Conservation (phyloP, 2,113 vertebrate species). For the Colistium nudipinnis region DNA sequence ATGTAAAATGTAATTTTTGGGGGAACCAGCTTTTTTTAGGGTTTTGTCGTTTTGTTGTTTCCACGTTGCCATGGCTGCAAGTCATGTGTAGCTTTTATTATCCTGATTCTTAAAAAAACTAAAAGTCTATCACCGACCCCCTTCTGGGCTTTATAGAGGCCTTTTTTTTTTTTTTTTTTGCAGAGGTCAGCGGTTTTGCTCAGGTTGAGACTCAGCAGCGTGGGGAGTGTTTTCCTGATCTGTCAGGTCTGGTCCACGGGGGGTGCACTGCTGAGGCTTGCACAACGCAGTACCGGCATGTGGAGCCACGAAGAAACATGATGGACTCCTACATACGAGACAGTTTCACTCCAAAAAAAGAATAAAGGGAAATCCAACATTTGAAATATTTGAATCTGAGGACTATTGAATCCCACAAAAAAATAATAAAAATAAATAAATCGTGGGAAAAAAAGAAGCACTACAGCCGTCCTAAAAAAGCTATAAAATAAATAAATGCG, state of each 20-base stretch:
- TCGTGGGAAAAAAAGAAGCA: too few relatives aligned
- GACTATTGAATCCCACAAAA: neutral
- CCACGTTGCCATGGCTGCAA: too few relatives aligned
- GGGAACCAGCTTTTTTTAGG: too few relatives aligned
- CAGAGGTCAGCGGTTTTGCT: conserved; percentile 2
- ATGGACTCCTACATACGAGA: conserved; percentile 38
- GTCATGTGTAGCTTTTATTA: too few relatives aligned
- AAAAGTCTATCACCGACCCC: too few relatives aligned
- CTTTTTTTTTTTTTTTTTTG: conserved; percentile 5
- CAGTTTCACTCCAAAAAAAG: conserved; percentile 15
- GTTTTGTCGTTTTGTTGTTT: too few relatives aligned
- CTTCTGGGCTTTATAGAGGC: neutral
- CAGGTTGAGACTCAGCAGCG: conserved; percentile 7
- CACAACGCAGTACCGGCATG: conserved; percentile 40
- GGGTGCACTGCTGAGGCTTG: conserved; percentile 48
- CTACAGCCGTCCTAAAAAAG: too few relatives aligned
- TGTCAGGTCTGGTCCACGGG: conserved; percentile 52
- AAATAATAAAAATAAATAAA: too few relatives aligned
- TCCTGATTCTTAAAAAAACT: too few relatives aligned
- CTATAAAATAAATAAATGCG: too few relatives aligned
- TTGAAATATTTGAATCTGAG: neutral
- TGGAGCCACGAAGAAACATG: conserved; percentile 17
- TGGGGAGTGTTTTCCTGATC: conserved; percentile 40
- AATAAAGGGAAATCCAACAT: neutral
- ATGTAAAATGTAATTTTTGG: too few relatives aligned